phyloP scores from a whole-genome alignment of 2,797 vertebrate species.

The Alca torda region DNA sequence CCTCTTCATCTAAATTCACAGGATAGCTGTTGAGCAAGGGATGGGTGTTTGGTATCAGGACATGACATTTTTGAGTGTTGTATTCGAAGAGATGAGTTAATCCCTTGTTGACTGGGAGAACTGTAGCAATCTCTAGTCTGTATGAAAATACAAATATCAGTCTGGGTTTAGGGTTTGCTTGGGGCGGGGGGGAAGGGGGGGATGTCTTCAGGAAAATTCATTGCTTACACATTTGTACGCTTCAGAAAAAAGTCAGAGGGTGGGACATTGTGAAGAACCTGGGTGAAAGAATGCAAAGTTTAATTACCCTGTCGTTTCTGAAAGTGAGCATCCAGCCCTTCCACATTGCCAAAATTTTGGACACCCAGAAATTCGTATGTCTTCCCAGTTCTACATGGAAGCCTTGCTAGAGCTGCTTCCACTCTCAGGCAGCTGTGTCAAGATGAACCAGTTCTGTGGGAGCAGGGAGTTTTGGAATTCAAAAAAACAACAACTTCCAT shows the following conservation, averaged over 20 bases:
- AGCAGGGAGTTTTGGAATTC: neutral
- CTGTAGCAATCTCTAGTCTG: neutral
- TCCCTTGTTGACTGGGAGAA: neutral
- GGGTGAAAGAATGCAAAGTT: neutral
- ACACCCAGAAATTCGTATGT: neutral
- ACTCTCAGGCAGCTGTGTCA: neutral
- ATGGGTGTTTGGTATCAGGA: neutral
- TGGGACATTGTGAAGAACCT: neutral
- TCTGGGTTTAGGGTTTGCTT: neutral
- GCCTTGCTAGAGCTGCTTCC: neutral
- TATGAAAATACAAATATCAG: neutral
- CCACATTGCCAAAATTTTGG: neutral
- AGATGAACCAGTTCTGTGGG: neutral
- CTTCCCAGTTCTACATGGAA: neutral
- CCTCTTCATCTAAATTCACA: neutral
- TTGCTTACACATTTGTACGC: neutral
- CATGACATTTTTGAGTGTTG: neutral
- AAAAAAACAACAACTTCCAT: neutral
- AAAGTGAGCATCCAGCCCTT: neutral
- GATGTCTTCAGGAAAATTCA: neutral
- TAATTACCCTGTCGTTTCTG: neutral
- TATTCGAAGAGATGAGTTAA: neutral
- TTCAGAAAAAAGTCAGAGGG: neutral
- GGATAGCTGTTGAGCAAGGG: neutral
- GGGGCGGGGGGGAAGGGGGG: no score